Base-by-base conservation (phyloP, 2,888 invertebrate genomes). In the Clistopyga incitator region DNA sequence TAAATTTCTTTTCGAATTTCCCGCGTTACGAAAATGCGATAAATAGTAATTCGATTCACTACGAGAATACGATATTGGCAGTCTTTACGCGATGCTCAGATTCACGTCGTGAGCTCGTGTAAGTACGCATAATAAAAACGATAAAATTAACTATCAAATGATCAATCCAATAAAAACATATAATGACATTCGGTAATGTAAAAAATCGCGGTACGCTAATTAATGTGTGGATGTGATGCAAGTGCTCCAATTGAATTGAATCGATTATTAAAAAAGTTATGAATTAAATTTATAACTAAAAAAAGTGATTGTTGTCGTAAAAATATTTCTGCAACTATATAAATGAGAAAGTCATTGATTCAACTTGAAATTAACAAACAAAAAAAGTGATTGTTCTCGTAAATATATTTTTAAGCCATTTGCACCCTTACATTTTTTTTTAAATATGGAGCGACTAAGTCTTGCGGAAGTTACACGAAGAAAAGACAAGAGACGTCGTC, bases 401-500 rank as follows among this genome's bases (percentile, higher is more conserved):
- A 0, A 4, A 23, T 42, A 42, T 20, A 65, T 42, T 45, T 42
- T 13, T 23, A 20, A 67, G 25, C 1, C 45, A 45, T 23, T 15
- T 20, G 65, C 13, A 42, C 1, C n/a, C 29, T 61, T 34, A 50
- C 70, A 65, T 38, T 76, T 61, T 42, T 65, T 50, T 34, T 65
- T 87, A 47, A 47, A 93, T n/a, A n/a, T 93, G 93, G 93, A 93
- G 85, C 90, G 90, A 65, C 83, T 93, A 13, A 92, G 91, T 84
- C 85, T 91, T 34, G 88, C 90, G 38, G 93, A 93, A 86, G 82
- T 89, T 52, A 85, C 90, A 87, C 89, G 92, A n/a, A 89, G 93
- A 64, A 93, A 92, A 86, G 92, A 93, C 71, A 90, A 86, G 82
- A 91, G 96, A 71, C 95, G 96, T 78, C 94, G 95, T 65, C 94